Base-by-base conservation (phyloP, 2,888 invertebrate genomes). In the Nymphalis urticae region DNA sequence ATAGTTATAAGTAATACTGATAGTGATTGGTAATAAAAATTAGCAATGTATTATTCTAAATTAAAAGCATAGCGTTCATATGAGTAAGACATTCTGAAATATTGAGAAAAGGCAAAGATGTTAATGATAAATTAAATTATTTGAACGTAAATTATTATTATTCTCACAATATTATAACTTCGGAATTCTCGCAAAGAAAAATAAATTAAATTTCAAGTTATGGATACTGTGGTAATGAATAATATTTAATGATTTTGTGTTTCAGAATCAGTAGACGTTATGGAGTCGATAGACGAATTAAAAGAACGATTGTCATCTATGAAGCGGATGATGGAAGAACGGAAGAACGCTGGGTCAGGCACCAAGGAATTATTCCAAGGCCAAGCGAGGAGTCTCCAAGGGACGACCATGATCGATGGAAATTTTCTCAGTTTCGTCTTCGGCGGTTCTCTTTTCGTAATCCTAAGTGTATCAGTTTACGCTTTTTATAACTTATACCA, bases 401-500 rank as follows among this genome's bases (percentile, higher is more conserved):
- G 87, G 0, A 90, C 93, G n/a, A 95, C 94, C 53, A 95, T 97
- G 81, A 97, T 97, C 56, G 96, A 97, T 80, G 96, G 96, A 1
- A 96, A 95, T 81, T 96, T 97, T 82, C 91, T 97, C 0, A 97
- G 97, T 78, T 94, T 97, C 76, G 96, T 97, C 50, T 97, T 97
- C 79, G 96, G 95, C 1, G 95, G 95, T 0, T 96, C 97, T 1
- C 90, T 97, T 5, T 79, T 96, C 13, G 95, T 97, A 56, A 97
- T 97, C 68, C 85, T 97, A 10, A 95, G 95, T 77, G 97, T 97
- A 53, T 97, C 97, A 64, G 93, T 96, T 1, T 97, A 97, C 80
- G 97, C 97, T 0, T 97, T 97, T 83, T 96, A 97, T 78, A 97
- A 96, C 85, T 92, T 97, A 0, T 96, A 96, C 81, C 93, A 95